These are phyloP conservation scores for Tenthredo notha DNA, from an alignment of 2,888 invertebrate genomes.

Conservation along the genomic window DNA sequence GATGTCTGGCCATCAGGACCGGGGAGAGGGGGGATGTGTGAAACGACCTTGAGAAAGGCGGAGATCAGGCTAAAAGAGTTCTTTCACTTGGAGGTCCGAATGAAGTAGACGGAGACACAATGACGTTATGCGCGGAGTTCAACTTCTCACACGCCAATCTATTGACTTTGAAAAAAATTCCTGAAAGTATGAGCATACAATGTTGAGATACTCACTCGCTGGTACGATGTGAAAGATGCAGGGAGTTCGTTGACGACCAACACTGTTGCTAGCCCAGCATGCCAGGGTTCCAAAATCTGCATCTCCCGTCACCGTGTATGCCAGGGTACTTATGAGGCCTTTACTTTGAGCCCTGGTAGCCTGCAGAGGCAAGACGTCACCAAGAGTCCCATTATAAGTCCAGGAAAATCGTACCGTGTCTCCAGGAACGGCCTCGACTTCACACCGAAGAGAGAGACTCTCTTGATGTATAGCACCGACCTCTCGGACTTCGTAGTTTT, in stretches of 20 bases:
- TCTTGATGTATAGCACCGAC: conserved; percentile 88
- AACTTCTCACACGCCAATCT: not conserved
- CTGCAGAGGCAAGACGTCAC: conserved; percentile 86
- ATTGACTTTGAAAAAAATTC: not conserved
- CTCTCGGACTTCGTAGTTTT: conserved; percentile 85
- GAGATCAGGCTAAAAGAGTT: not conserved
- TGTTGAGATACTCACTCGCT: conserved; percentile 83
- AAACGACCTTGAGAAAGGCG: not conserved
- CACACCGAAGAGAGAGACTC: conserved; percentile 87
- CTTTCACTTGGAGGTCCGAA: not conserved
- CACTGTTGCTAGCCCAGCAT: conserved; percentile 93
- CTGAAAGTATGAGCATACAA: not conserved
- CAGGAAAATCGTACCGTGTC: conserved; percentile 88
- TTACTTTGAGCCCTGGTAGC: conserved; percentile 81
- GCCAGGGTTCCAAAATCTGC: conserved; percentile 90
- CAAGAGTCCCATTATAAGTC: conserved; percentile 90
- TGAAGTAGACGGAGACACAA: not conserved
- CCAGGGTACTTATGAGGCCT: conserved; percentile 80
- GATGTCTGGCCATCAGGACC: not conserved
- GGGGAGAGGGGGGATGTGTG: not conserved
- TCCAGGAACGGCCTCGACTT: conserved; percentile 89
- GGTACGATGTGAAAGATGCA: conserved; percentile 91
- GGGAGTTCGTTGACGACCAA: conserved; percentile 90
- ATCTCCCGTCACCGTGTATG: conserved; percentile 80
- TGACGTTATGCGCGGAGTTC: not conserved